Conservation (phyloP, 2,113 vertebrate species). For the Tiliqua scincoides region DNA sequence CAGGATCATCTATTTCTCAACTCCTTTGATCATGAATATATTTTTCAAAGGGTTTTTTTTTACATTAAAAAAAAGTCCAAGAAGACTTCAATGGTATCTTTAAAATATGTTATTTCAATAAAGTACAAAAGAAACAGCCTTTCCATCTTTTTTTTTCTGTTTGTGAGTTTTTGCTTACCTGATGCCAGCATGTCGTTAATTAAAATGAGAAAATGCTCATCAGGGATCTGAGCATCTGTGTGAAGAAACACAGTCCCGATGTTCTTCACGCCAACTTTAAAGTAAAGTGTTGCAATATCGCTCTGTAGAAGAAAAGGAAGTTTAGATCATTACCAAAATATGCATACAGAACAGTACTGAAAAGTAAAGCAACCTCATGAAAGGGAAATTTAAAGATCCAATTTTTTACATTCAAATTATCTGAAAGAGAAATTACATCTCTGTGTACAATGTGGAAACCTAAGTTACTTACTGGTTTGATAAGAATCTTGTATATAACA, state of each 20-base stretch:
- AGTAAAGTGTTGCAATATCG: conserved; percentile 81
- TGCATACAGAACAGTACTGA: background rate
- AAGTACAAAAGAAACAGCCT: conserved; percentile 52
- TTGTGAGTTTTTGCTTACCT: conserved; percentile 61
- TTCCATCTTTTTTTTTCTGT: conserved; percentile 24
- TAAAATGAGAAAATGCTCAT: conserved; percentile 78
- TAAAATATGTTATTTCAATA: conserved; percentile 50
- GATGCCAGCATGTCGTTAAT: conserved; percentile 80
- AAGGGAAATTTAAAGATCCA: background rate
- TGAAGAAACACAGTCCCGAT: conserved; percentile 77
- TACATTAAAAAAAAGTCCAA: conserved; percentile 37
- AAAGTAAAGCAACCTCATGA: conserved; percentile 1
- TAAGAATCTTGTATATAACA: background rate
- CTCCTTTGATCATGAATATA: conserved; percentile 85
- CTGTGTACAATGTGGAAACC: background rate
- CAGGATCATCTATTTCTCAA: conserved; percentile 77
- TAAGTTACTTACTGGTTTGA: background rate
- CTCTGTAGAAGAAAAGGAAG: conserved; percentile 64
- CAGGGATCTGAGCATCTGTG: conserved; percentile 75
- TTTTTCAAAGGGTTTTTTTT: conserved; percentile 87
- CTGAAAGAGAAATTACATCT: conserved; percentile 5
- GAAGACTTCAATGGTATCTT: conserved; percentile 64
- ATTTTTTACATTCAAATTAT: background rate
- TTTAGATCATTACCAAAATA: conserved; percentile 56
- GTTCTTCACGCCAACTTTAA: conserved; percentile 81